Percentiles rank a stretch among this genome's conserved stretches.
phyloP scores from a whole-genome alignment of 1,140 invertebrate species.

The Andricus grossulariae region DNA sequence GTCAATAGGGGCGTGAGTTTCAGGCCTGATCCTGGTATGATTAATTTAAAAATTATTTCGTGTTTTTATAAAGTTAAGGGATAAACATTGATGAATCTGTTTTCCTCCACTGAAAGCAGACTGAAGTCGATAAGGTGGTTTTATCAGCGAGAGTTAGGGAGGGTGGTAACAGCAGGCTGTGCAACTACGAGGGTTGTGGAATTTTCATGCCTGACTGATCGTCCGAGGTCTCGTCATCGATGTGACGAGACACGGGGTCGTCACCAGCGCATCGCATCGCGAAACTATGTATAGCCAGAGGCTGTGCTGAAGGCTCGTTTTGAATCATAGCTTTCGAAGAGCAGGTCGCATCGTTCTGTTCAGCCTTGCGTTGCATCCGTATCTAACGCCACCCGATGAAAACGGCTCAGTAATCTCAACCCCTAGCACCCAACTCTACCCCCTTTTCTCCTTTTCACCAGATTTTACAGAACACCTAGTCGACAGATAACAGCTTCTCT shows the following conservation, averaged over 20 bases:
- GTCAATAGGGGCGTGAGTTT: too few relatives aligned
- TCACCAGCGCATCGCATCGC: slow-evolving; percentile 40
- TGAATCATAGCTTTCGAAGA: slow-evolving; percentile 30
- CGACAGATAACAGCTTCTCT: not conserved
- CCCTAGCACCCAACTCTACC: too few relatives aligned
- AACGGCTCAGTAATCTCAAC: not conserved
- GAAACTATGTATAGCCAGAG: slow-evolving; percentile 50
- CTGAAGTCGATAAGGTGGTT: not conserved
- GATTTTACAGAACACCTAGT: not conserved
- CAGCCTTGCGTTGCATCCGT: slow-evolving; percentile 43
- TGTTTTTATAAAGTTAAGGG: too few relatives aligned
- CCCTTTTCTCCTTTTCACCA: not conserved
- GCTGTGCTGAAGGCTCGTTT: slow-evolving; percentile 54
- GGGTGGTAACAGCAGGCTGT: slow-evolving; percentile 50
- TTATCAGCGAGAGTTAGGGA: slow-evolving; percentile 2
- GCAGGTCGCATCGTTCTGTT: slow-evolving; percentile 38
- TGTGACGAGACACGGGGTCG: slow-evolving; percentile 28
- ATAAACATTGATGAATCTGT: too few relatives aligned
- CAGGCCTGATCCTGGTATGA: too few relatives aligned
- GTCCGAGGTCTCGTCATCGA: slow-evolving; percentile 50
- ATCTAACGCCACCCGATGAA: slow-evolving; percentile 16
- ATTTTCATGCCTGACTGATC: slow-evolving; percentile 57
- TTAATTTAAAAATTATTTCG: too few relatives aligned
- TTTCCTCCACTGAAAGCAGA: not conserved
- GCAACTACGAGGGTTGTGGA: slow-evolving; percentile 58